Conservation (phyloP, 2,113 vertebrate species). For the Halcyon senegalensis region DNA sequence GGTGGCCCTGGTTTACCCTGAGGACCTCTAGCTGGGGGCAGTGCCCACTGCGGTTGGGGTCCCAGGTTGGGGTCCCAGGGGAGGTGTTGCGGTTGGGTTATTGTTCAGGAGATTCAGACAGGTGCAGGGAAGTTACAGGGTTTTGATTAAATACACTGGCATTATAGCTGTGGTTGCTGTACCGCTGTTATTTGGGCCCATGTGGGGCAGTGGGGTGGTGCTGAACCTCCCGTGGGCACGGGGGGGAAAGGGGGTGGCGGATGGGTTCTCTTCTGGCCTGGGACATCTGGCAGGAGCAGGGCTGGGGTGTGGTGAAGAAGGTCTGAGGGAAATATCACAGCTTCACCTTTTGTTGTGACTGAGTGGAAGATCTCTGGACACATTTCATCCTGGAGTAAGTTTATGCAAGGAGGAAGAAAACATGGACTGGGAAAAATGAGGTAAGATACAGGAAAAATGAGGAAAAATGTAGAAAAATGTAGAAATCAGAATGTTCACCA, state of each 20-base stretch:
- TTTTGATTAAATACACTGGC: neutral
- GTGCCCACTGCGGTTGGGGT: neutral
- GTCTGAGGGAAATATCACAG: neutral
- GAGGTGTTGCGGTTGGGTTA: neutral
- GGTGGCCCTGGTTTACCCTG: neutral
- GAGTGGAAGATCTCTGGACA: rapidly evolving
- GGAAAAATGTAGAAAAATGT: neutral
- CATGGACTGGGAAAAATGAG: neutral
- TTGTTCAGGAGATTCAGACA: neutral
- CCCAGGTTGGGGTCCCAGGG: rapidly evolving
- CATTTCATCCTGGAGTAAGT: neutral
- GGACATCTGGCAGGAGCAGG: rapidly evolving
- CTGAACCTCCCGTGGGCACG: neutral
- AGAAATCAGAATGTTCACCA: neutral
- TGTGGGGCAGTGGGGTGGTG: rapidly evolving
- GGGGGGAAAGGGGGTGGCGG: neutral
- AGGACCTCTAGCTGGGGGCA: neutral
- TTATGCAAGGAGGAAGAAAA: neutral
- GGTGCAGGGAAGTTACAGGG: neutral
- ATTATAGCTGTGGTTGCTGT: neutral
- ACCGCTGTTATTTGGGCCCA: neutral
- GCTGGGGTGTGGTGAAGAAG: neutral
- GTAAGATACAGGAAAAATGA: neutral
- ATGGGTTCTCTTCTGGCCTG: neutral
- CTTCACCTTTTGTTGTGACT: neutral